Percentiles rank a stretch among this genome's conserved stretches.
Conservation (phyloP, 2,797 vertebrate species). For the Tadarida brasiliensis region DNA sequence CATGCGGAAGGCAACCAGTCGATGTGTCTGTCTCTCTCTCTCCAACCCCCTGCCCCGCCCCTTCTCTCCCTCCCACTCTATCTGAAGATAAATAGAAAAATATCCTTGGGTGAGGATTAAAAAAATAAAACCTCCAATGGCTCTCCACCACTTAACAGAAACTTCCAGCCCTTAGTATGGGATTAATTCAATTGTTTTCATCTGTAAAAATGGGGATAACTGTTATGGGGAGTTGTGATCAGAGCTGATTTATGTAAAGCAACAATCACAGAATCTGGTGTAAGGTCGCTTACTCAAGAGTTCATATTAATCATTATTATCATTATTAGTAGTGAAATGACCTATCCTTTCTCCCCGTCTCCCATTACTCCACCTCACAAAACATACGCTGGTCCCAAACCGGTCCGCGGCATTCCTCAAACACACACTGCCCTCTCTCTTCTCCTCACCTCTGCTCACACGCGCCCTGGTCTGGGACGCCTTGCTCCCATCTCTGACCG, state of each 20-base stretch:
- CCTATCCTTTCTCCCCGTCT: background rate
- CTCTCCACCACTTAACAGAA: background rate
- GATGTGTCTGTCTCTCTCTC: too few relatives aligned
- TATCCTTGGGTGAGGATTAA: too few relatives aligned
- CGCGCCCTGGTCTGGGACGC: rapidly evolving
- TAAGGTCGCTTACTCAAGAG: background rate
- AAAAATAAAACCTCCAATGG: background rate
- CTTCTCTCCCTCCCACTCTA: too few relatives aligned
- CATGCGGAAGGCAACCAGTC: too few relatives aligned
- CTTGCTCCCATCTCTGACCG: background rate
- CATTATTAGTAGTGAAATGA: background rate
- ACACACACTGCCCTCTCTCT: background rate
- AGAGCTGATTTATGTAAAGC: background rate
- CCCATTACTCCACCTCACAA: background rate
- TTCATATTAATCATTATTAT: background rate
- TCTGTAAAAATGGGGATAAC: background rate
- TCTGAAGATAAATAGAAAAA: too few relatives aligned
- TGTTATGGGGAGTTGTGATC: background rate
- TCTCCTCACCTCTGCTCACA: background rate
- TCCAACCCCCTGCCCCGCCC: too few relatives aligned
- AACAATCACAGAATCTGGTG: background rate
- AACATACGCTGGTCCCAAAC: background rate
- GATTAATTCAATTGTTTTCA: background rate
- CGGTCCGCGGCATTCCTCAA: background rate
- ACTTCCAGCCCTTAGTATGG: background rate